phyloP scores from a whole-genome alignment of 2,113 vertebrate genomes.

The Struthio camelus region DNA sequence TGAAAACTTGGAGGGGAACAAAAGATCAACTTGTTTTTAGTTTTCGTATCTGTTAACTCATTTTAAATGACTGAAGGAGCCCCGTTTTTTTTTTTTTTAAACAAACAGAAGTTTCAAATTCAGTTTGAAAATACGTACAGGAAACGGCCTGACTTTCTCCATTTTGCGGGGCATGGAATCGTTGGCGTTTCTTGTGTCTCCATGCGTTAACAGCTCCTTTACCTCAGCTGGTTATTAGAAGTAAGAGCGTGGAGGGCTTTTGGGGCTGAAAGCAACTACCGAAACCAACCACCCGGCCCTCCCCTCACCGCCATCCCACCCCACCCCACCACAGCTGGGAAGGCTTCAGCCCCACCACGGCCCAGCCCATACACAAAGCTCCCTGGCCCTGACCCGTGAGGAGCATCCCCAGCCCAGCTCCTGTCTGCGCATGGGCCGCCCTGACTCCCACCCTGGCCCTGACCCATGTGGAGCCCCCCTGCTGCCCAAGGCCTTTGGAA shows the following conservation, averaged over 20 bases:
- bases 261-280: too few relatives aligned
- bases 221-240: background rate
- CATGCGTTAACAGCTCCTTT: background rate
- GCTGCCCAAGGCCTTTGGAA: too few relatives aligned
- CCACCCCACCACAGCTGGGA: too few relatives aligned
- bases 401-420: too few relatives aligned
- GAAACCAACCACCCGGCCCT: too few relatives aligned
- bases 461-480: too few relatives aligned
- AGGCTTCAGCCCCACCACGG: too few relatives aligned
- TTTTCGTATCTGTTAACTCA: background rate
- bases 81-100: background rate
- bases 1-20: background rate
- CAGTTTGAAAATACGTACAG: background rate
- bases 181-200: background rate
- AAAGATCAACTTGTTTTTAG: background rate
- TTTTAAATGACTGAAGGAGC: background rate
- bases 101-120: background rate
- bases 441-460: too few relatives aligned
- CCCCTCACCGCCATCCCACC: too few relatives aligned
- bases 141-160: fast-evolving
- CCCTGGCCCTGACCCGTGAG: too few relatives aligned
- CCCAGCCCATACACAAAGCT: too few relatives aligned
- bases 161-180: background rate
- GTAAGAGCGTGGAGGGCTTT: background rate
- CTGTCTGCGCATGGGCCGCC: too few relatives aligned